These are phyloP conservation scores for Campoletis sonorensis DNA, from an alignment of 1,140 invertebrate species.

Conservation along the genomic window DNA sequence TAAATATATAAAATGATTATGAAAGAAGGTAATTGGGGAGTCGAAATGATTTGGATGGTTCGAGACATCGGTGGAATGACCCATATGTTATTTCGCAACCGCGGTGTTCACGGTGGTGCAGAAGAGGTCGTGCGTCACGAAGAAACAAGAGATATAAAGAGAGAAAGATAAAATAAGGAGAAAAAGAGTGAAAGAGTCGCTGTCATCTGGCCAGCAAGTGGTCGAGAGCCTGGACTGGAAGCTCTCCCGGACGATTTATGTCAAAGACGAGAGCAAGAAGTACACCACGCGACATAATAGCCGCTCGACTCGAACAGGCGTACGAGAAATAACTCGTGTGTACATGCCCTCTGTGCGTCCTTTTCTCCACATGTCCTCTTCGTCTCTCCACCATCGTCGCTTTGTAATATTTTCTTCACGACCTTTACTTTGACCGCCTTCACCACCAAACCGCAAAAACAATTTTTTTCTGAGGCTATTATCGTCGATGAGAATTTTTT, in stretches of 20 bases:
- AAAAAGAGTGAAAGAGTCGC: slow-evolving; percentile 48
- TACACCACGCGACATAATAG: slow-evolving; percentile 48
- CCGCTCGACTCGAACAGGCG: slow-evolving; percentile 44
- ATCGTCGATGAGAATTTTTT: no score
- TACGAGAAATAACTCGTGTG: slow-evolving; percentile 48
- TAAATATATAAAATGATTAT: background rate
- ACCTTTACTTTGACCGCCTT: slow-evolving; percentile 4
- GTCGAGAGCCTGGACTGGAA: slow-evolving; percentile 58
- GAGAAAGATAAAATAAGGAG: slow-evolving; percentile 24
- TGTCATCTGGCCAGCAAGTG: slow-evolving; percentile 65
- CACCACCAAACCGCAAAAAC: background rate
- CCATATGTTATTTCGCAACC: background rate
- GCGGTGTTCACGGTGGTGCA: background rate
- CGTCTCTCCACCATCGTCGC: background rate
- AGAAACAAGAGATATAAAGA: slow-evolving; percentile 49
- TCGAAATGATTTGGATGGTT: background rate
- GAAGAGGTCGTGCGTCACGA: slow-evolving; percentile 51
- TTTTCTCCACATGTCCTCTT: background rate
- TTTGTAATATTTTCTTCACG: slow-evolving; percentile 13
- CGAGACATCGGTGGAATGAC: background rate
- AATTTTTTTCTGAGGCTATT: no score
- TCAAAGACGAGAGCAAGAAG: slow-evolving; percentile 56
- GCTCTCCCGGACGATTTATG: slow-evolving; percentile 60
- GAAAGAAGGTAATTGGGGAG: background rate
- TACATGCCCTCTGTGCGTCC: slow-evolving; percentile 19